Base-by-base conservation (phyloP, 2,113 vertebrate species). In the Anolis carolinensis region DNA sequence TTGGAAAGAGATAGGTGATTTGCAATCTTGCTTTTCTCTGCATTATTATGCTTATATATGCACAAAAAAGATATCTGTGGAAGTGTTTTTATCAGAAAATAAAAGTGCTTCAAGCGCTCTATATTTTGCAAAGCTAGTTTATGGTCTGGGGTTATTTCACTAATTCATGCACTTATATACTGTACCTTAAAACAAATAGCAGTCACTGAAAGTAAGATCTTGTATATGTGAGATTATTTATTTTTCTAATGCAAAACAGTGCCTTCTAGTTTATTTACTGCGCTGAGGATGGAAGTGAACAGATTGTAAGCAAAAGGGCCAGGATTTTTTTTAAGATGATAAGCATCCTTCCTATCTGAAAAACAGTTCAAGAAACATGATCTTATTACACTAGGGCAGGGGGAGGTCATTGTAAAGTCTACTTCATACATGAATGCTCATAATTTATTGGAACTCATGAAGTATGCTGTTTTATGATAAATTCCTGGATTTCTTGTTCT, bases 291-390 rank as follows among this genome's bases (percentile, higher is more conserved):
- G 10, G n/a, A n/a, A n/a, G n/a, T n/a, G n/a, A 36, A 34, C 8
- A 5, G 39, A 16, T 20, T 36, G 21, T 21, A 44, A 20, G 21
- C 14, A 78, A n/a, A 86, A 76, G 82, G 86, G 91, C 65, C 87
- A 89, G 63, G 67, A 85, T 86, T 82, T 52, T 76, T 32, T 67
- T 70, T 90, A 85, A 88, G 87, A 91, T 82, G 74, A 83, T n/a
- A 62, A 50, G n/a, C 2, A 0, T 0, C 77, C 87, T 90, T 83
- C 82, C 88, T 87, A 67, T 48, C 63, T 90, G 65, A 44, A 52
- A 52, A 70, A 32, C 11, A 16, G n/a, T 44, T 5, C 36, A 48
- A 63, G 21, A 67, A 63, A 84, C 63, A 44, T n/a, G 50, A 11
- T 86, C 13, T 63, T 80, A 7, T 21, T 80, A 62, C 16, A 44